Evolutionary conservation across 2,113 vertebrate genomes (phyloP).

Genomic region (Alethe castanea): DNA sequence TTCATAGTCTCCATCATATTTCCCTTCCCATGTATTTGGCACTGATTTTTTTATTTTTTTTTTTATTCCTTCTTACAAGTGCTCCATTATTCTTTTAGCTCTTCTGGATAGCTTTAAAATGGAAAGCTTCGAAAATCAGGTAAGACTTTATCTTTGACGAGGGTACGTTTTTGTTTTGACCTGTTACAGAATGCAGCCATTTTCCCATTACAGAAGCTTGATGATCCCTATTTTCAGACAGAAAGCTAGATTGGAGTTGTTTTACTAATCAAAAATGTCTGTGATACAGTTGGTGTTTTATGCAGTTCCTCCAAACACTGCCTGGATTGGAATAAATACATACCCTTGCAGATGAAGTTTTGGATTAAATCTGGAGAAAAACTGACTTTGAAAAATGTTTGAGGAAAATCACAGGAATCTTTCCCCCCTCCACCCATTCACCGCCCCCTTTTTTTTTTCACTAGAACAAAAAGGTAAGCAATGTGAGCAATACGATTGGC

Average conservation of each 20-base stretch:
- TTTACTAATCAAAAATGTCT: neutral
- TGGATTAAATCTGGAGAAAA: neutral
- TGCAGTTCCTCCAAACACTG: neutral
- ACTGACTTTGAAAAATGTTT: neutral
- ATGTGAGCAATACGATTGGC: neutral
- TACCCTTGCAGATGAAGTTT: neutral
- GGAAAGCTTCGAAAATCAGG: neutral
- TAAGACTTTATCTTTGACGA: neutral
- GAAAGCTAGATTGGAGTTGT: neutral
- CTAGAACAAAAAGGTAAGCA: neutral
- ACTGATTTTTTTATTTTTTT: neutral
- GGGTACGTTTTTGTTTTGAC: neutral
- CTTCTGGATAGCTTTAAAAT: conserved; percentile 1
- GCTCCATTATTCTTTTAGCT: neutral
- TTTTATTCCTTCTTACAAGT: neutral
- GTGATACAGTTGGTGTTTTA: neutral
- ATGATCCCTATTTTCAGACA: neutral
- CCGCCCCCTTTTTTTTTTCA: fast-evolving
- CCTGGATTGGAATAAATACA: neutral
- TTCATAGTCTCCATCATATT: neutral
- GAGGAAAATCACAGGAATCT: neutral
- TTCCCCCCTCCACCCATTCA: neutral
- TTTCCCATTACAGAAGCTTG: neutral
- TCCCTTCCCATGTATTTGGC: neutral
- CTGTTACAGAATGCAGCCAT: neutral